phyloP scores from a whole-genome alignment of 2,888 invertebrate species.

The Ypsolopha scabrella region DNA sequence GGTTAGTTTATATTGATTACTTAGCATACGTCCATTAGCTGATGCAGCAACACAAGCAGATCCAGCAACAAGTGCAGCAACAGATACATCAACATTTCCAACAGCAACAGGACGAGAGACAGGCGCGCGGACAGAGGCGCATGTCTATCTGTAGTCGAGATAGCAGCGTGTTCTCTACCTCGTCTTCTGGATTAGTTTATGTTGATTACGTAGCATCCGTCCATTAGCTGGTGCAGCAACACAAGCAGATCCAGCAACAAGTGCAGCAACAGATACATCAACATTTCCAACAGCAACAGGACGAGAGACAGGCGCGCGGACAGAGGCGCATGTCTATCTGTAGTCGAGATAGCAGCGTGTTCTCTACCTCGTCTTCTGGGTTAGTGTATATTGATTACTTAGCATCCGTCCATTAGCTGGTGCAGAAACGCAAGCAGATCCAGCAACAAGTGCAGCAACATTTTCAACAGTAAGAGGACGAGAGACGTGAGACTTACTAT shows the following conservation, averaged over 20 bases:
- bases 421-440: slow-evolving; percentile 21
- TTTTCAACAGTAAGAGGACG: slow-evolving; percentile 17
- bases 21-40: too few relatives aligned
- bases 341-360: slow-evolving; percentile 20
- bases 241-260: slow-evolving; percentile 22
- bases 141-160: slow-evolving; percentile 16
- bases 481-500: slow-evolving; percentile 16
- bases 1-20: too few relatives aligned
- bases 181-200: too few relatives aligned
- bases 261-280: slow-evolving; percentile 21
- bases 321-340: slow-evolving; percentile 5
- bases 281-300: slow-evolving; percentile 16
- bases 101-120: slow-evolving; percentile 18
- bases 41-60: slow-evolving; percentile 12
- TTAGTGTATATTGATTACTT: too few relatives aligned
- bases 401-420: slow-evolving; percentile 12
- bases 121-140: slow-evolving; percentile 7
- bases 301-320: slow-evolving; percentile 13
- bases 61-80: slow-evolving; percentile 14
- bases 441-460: slow-evolving; percentile 23
- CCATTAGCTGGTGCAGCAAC: slow-evolving; percentile 19
- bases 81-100: slow-evolving; percentile 22
- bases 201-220: too few relatives aligned
- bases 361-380: too few relatives aligned
- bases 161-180: slow-evolving; percentile 16